phyloP scores from a whole-genome alignment of 1,140 invertebrate species.

The Pogonognathellus flavescens region DNA sequence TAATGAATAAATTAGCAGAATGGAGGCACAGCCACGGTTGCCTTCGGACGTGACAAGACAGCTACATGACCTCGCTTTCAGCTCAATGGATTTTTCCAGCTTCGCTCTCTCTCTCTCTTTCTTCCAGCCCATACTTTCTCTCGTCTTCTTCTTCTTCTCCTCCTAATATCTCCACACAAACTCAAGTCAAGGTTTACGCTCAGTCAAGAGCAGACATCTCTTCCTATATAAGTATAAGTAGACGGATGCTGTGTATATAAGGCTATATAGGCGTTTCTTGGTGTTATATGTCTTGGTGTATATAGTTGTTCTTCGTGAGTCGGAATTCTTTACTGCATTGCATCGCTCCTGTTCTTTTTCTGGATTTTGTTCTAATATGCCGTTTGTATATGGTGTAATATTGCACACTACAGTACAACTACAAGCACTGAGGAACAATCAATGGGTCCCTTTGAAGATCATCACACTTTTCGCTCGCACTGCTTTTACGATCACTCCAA shows the following conservation, averaged over 20 bases:
- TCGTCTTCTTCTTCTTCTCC: not conserved
- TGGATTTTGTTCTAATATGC: slow-evolving; percentile 26
- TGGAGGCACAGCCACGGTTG: slow-evolving; percentile 56
- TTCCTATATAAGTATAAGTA: not conserved
- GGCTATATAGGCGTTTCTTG: not conserved
- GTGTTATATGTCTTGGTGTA: not conserved
- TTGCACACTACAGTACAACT: slow-evolving; percentile 24
- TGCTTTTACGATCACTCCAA: slow-evolving; percentile 65
- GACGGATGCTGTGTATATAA: not conserved
- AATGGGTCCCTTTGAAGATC: slow-evolving; percentile 64
- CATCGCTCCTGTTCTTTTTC: slow-evolving; percentile 35
- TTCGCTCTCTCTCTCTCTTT: slow-evolving; percentile 30
- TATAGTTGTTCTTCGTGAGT: not conserved
- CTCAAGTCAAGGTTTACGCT: not conserved
- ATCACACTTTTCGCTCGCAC: slow-evolving; percentile 65
- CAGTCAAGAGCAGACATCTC: not conserved
- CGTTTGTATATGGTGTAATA: slow-evolving; percentile 13
- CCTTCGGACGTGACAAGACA: slow-evolving; percentile 65
- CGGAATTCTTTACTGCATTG: slow-evolving; percentile 24
- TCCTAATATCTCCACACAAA: slow-evolving; percentile 31
- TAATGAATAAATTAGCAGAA: slow-evolving; percentile 68
- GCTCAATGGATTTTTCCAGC: slow-evolving; percentile 36
- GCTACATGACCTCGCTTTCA: slow-evolving; percentile 64
- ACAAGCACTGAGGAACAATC: slow-evolving; percentile 49
- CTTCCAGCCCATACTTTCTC: no score